These are phyloP conservation scores for Australoheros scitulus DNA, from an alignment of 2,113 vertebrate species.

Conservation along the genomic window DNA sequence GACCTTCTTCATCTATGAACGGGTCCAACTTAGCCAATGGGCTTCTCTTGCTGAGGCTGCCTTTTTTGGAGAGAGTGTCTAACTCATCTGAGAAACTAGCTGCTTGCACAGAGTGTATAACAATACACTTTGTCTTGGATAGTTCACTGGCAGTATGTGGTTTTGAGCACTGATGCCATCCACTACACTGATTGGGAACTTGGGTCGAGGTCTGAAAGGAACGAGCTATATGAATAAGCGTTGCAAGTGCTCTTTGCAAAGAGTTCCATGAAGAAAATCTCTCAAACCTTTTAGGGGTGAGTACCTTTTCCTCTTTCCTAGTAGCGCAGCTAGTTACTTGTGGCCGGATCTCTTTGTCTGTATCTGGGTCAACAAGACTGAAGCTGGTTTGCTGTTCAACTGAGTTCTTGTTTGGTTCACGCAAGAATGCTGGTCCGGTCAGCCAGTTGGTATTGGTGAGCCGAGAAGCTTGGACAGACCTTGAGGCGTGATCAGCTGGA, in stretches of 20 bases:
- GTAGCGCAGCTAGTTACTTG: neutral
- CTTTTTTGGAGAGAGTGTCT: neutral
- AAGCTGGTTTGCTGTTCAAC: neutral
- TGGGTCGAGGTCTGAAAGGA: neutral
- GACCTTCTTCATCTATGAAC: neutral
- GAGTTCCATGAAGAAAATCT: neutral
- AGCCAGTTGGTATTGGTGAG: neutral
- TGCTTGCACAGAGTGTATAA: neutral
- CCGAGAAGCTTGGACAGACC: neutral
- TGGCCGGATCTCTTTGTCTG: neutral
- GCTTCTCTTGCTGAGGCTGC: neutral
- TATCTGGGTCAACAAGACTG: neutral
- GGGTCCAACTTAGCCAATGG: neutral
- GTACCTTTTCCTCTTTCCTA: neutral
- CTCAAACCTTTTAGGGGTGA: accelerated
- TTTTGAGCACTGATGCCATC: neutral
- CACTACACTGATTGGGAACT: neutral
- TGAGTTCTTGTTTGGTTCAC: neutral
- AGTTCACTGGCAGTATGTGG: neutral
- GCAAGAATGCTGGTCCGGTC: accelerated
- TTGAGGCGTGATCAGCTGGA: neutral
- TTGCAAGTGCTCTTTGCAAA: neutral
- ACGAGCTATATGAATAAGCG: neutral
- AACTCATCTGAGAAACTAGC: neutral
- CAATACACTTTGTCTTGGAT: accelerated